Percentiles rank a stretch among this genome's conserved stretches.
phyloP scores from a whole-genome alignment of 1,140 invertebrate species.

The Amphibalanus amphitrite region DNA sequence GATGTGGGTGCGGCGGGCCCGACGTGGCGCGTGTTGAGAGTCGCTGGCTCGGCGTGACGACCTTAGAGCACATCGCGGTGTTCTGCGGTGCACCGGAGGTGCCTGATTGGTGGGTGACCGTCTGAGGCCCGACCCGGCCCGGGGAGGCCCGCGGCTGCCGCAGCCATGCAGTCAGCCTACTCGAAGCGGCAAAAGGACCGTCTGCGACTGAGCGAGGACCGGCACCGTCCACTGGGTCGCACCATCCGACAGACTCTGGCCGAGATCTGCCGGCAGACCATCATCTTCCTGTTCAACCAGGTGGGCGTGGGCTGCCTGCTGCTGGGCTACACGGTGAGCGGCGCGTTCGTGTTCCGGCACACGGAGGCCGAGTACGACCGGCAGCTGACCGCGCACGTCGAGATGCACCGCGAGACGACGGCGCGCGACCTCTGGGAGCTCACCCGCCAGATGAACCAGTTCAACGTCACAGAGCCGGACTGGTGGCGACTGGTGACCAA shows the following conservation, averaged over 20 bases:
- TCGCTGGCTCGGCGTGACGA: neutral
- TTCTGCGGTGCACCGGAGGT: no score
- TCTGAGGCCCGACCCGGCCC: no score
- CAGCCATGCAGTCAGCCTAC: neutral
- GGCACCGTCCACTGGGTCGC: neutral
- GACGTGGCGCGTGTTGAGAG: neutral
- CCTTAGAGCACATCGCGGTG: no score
- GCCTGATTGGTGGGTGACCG: no score
- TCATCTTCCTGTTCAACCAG: slow-evolving; percentile 88
- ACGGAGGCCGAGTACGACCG: neutral
- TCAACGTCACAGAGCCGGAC: neutral
- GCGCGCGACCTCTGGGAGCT: neutral
- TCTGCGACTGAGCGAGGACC: neutral
- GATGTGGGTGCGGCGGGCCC: no score
- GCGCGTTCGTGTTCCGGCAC: slow-evolving; percentile 40
- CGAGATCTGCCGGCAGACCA: slow-evolving; percentile 56
- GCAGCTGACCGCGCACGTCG: neutral
- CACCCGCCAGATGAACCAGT: neutral
- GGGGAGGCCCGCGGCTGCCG: no score
- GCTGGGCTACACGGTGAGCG: slow-evolving; percentile 77
- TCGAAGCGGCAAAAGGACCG: neutral
- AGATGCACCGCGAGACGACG: neutral
- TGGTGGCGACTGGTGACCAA: neutral
- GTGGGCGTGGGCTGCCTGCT: slow-evolving; percentile 80
- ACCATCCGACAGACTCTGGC: slow-evolving; percentile 40